Evolutionary conservation across 2,888 invertebrate genomes (phyloP), one percentile per base, ranked within the genome.

Genomic region (Glyphotaelius pellucidus): DNA sequence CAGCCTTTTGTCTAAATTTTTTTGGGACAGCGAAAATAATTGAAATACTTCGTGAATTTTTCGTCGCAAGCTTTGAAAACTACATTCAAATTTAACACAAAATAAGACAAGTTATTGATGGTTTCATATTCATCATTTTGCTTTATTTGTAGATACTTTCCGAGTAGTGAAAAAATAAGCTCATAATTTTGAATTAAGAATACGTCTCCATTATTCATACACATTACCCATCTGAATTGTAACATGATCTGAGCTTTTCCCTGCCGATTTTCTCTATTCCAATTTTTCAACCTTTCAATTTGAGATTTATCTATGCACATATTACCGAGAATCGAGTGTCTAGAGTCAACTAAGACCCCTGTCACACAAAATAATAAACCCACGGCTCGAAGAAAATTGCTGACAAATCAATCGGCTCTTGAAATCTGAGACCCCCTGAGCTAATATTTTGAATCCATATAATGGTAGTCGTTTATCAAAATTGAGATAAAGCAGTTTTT

Each of bases 281-380:
- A 83, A 83, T 83, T n/a, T 42, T 79, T 88, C 32, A 67, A 31
- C 88, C 88, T 31, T 52, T 88, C 52, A 67, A 52, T 32, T 67
- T 1, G 88, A 7, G 32, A 88, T 88, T 88, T 88, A 88, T 88
- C 88, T 52, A 79, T 88, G 88, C 52, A 88, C 35, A 85, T 85
- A 85, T 85, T 85, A 85, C 32, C 81, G 81, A 32, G 81, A 81
- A 81, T 67, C 67, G 67, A 67, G 67, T 67, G 25, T 25, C 67
- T 67, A 25, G 67, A 67, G 25, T 67, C 67, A 67, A 67, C 67
- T 9, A 67, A 67, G 67, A n/a, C 67, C 67, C 67, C 9, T 67
- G 67, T 67, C 67, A 67, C 67, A 67, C 25, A 67, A 67, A 67
- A 67, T 67, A 67, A 67, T 67, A 67, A 25, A 67, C 67, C 25